phyloP scores from a whole-genome alignment of 92 coral and sea anemone genomes.

The Chrysogorgia sp. region DNA sequence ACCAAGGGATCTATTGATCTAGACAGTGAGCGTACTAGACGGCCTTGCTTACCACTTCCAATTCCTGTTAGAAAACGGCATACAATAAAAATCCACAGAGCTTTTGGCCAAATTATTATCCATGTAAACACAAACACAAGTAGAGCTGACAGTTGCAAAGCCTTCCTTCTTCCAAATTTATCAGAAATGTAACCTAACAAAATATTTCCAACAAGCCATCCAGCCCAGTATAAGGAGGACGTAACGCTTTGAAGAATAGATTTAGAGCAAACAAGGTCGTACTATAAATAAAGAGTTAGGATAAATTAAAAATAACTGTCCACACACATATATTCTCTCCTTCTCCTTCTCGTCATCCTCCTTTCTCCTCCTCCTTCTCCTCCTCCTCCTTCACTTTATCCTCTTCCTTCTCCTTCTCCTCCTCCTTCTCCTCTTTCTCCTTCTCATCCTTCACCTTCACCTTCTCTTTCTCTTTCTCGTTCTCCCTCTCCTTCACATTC shows the following conservation, averaged over 20 bases:
- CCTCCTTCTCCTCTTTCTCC: too few relatives aligned
- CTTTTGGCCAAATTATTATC: slow-evolving; percentile 64
- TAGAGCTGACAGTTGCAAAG: slow-evolving; percentile 67
- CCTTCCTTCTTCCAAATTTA: slow-evolving; percentile 73
- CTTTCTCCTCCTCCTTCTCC: too few relatives aligned
- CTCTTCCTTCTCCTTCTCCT: too few relatives aligned
- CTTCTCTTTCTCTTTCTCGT: too few relatives aligned
- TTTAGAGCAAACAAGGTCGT: slow-evolving; percentile 80
- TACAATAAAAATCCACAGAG: slow-evolving; percentile 75
- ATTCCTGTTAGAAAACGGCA: slow-evolving; percentile 75
- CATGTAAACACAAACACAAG: slow-evolving; percentile 77
- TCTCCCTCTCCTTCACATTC: too few relatives aligned
- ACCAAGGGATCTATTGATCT: too few relatives aligned
- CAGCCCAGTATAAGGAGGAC: slow-evolving; percentile 76
- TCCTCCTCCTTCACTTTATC: too few relatives aligned
- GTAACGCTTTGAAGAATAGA: slow-evolving; percentile 77
- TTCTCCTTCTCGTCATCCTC: too few relatives aligned
- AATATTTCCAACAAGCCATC: slow-evolving; percentile 77
- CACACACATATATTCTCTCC: too few relatives aligned
- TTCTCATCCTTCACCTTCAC: too few relatives aligned
- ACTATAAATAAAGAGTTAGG: slow-evolving; percentile 64
- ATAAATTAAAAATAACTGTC: too few relatives aligned
- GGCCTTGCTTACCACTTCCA: slow-evolving; percentile 68
- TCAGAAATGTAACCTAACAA: slow-evolving; percentile 72
- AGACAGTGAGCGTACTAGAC: too few relatives aligned